These are phyloP conservation scores for Noctua fimbriata DNA, from an alignment of 2,888 invertebrate genomes.

Conservation along the genomic window DNA sequence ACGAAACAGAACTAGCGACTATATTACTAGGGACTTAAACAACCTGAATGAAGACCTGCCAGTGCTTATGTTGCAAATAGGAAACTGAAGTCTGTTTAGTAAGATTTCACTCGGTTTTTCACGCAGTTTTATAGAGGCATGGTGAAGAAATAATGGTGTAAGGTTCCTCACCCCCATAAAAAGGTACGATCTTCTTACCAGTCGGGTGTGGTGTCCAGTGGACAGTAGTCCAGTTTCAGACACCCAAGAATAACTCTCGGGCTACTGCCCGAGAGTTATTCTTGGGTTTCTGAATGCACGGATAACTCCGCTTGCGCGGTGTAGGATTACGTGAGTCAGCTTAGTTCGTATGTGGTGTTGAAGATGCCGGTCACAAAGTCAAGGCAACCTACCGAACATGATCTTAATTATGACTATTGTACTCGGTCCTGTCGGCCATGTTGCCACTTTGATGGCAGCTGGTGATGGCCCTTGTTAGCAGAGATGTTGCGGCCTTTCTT, in stretches of 20 bases:
- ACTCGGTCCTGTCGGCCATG: too few species aligned
- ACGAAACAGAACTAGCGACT: slow-evolving; percentile 92
- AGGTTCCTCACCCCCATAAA: background rate
- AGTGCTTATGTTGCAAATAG: slow-evolving; percentile 90
- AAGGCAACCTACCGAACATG: background rate
- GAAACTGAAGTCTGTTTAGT: slow-evolving; percentile 92
- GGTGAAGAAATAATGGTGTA: background rate
- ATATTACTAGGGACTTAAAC: slow-evolving; percentile 92
- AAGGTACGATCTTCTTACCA: background rate
- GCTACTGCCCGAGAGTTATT: too few species aligned
- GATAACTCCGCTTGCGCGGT: too few species aligned
- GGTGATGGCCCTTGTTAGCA: too few species aligned
- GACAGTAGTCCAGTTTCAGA: too few species aligned
- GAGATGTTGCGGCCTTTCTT: too few species aligned
- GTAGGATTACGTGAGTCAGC: background rate
- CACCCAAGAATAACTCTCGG: too few species aligned
- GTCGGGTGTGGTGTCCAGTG: too few species aligned
- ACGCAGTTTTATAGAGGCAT: background rate
- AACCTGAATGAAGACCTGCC: slow-evolving; percentile 91
- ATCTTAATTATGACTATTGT: background rate
- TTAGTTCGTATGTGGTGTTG: background rate
- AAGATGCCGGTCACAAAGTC: too few species aligned
- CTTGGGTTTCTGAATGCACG: background rate
- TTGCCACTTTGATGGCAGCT: too few species aligned
- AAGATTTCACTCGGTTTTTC: slow-evolving; percentile 60